These are phyloP conservation scores for Melinopterus prodromus DNA, from an alignment of 2,888 invertebrate genomes.

Conservation along the genomic window DNA sequence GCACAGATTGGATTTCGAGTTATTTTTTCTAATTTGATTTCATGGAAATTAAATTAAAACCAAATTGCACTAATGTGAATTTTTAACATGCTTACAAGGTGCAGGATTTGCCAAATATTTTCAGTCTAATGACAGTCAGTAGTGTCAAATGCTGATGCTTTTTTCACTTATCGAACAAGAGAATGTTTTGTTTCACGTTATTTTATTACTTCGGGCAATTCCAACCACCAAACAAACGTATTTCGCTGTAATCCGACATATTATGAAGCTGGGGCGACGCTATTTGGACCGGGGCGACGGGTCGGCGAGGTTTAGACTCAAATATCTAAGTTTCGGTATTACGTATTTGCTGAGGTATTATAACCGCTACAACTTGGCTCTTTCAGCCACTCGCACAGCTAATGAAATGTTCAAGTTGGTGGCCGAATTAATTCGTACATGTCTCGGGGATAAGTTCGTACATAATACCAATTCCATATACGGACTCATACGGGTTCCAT, in stretches of 20 bases:
- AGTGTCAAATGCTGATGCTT: too few relatives aligned
- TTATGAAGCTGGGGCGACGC: neutral
- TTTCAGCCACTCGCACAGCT: conserved; percentile 4
- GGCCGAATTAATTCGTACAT: conserved; percentile 4
- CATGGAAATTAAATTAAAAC: too few relatives aligned
- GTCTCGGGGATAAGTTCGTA: neutral
- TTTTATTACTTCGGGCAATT: neutral
- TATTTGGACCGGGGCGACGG: neutral
- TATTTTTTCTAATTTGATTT: too few relatives aligned
- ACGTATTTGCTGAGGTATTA: conserved; percentile 4
- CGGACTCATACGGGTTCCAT: neutral
- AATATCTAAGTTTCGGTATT: neutral
- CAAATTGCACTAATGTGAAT: too few relatives aligned
- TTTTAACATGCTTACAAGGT: too few relatives aligned
- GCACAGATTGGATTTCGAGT: too few relatives aligned
- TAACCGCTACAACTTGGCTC: conserved; percentile 4
- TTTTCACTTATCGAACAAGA: neutral
- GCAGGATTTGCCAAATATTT: too few relatives aligned
- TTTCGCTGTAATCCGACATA: neutral
- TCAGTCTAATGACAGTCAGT: too few relatives aligned
- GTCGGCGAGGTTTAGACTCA: neutral
- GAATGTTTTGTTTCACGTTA: neutral
- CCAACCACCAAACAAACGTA: neutral
- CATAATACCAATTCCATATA: neutral
- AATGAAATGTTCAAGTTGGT: conserved; percentile 4